Base-by-base conservation (phyloP, 2,888 invertebrate genomes). In the Cordilura impudica region DNA sequence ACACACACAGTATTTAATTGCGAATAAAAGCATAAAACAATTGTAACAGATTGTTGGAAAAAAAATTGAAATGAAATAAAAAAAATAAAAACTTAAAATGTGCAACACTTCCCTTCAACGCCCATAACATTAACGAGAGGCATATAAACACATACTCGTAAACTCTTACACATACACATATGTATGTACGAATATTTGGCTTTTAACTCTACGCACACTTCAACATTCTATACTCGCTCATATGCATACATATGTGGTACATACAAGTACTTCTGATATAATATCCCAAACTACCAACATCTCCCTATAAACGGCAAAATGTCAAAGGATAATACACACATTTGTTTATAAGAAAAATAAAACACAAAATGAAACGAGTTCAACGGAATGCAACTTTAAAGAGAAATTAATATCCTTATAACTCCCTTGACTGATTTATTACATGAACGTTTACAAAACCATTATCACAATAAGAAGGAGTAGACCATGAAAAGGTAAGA, bases 381-480 rank as follows among this genome's bases (percentile, higher is more conserved):
- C 82, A 82, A 81, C 79, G 81, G 79, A 83, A 83, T 84, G 83
- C 83, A 84, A 83, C 84, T 84, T 85, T 85, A 84, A 84, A 83
- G 84, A 82, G 85, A 84, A 85, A 85, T 85, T 85, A 85, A 85
- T 85, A 85, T 85, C 85, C 85, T 85, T 84, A 83, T 85, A 85
- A 85, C 84, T 85, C 84, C 84, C 83, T 82, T 85, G 84, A 84
- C 85, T 85, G 85, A 85, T 85, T 85, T 85, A 85, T 85, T 85
- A 83, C 84, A 84, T 82, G 84, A 84, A 83, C 85, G 84, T 84
- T 85, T 85, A 85, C 85, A 83, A 84, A 84, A 80, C 85, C 84
- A 85, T 85, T 85, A 85, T 84, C 84, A 83, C 39, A 60, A 54
- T 71, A 19, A 26, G 58, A 56, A 71, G 12, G 61, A 66, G 35